phyloP scores from a whole-genome alignment of 2,113 vertebrate genomes.

The Sinosuthora webbiana region DNA sequence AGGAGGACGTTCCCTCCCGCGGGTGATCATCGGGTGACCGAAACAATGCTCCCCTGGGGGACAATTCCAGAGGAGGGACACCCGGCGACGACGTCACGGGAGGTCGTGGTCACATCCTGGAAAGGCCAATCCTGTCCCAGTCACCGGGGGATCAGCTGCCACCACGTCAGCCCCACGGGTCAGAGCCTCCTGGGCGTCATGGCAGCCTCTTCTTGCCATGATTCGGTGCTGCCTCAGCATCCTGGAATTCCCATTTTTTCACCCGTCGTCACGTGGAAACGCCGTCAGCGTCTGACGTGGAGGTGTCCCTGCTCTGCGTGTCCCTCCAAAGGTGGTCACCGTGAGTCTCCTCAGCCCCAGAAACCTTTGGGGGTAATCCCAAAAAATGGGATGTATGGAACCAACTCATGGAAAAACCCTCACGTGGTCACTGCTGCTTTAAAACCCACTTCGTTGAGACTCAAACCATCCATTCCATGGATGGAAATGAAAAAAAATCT shows the following conservation, averaged over 20 bases:
- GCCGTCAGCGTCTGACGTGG: accelerated
- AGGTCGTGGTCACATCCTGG: not conserved
- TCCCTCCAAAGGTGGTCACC: not conserved
- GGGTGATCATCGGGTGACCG: accelerated
- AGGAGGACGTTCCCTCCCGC: not conserved
- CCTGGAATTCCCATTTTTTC: not conserved
- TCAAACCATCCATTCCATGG: not conserved
- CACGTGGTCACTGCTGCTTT: accelerated
- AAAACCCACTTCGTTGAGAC: accelerated
- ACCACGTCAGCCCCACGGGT: not conserved
- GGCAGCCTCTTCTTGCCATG: not conserved
- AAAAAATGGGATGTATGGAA: not conserved
- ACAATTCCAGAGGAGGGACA: constrained; percentile 38
- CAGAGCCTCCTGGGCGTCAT: not conserved
- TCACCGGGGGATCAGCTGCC: not conserved
- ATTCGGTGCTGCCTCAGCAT: not conserved
- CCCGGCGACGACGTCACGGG: not conserved
- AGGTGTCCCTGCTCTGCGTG: accelerated
- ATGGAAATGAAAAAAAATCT: not conserved
- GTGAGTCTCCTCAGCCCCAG: accelerated
- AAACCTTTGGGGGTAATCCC: not conserved
- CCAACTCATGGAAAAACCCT: not conserved
- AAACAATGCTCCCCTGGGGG: not conserved
- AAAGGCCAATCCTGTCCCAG: not conserved
- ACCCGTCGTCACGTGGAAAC: not conserved